A percentile compares a stretch with the other conserved stretches of the same genome.
Conservation (phyloP, 2,113 vertebrate species). For the Manacus vitellinus region DNA sequence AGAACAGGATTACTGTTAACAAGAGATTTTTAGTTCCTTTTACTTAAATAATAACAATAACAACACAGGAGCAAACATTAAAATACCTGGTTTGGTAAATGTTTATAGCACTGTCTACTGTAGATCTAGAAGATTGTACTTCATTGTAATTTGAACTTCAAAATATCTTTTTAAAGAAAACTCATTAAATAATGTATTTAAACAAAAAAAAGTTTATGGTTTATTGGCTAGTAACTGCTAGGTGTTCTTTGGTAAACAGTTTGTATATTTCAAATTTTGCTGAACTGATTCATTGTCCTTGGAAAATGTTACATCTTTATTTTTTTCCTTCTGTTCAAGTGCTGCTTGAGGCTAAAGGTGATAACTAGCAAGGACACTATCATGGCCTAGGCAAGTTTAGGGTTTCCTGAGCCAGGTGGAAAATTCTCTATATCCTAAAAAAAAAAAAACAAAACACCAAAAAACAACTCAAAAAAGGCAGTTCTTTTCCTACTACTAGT, state of each 20-base stretch:
- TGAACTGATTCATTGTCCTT: not conserved
- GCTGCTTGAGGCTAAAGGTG: not conserved
- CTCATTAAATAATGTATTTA: constrained; percentile 38
- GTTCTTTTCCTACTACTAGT: not conserved
- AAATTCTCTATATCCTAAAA: not conserved
- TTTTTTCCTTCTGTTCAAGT: not conserved
- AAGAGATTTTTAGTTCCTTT: not conserved
- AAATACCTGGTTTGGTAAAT: not conserved
- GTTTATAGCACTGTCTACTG: not conserved
- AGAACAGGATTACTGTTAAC: not conserved
- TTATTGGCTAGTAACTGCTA: not conserved
- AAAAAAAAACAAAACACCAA: not conserved
- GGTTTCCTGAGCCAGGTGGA: not conserved
- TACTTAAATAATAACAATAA: not conserved
- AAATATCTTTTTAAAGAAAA: constrained; percentile 31
- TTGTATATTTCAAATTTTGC: not conserved
- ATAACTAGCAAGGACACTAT: not conserved
- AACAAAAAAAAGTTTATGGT: not conserved
- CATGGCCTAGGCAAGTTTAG: not conserved
- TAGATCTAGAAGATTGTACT: constrained; percentile 9
- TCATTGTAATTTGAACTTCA: constrained; percentile 16
- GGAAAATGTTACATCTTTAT: not conserved
- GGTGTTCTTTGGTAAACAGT: not conserved
- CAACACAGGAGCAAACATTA: not conserved
- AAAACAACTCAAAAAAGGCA: not conserved